Conservation (phyloP, 2,888 invertebrate species). For the Troides helena region DNA sequence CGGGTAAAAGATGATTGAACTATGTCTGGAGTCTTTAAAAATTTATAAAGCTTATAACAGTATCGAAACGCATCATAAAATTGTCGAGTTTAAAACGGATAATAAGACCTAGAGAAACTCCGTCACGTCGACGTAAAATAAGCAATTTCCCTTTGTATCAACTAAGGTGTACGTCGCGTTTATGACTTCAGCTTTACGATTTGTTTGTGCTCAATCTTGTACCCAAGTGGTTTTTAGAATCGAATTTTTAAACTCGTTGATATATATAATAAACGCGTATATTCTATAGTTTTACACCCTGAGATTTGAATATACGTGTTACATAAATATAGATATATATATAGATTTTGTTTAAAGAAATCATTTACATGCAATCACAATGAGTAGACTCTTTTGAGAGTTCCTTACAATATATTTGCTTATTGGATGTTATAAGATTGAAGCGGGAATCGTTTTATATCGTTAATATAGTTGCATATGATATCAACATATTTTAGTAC, state of each 20-base stretch:
- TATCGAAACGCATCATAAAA: slow-evolving; percentile 57
- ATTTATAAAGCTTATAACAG: slow-evolving; percentile 16
- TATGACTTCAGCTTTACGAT: slow-evolving; percentile 71
- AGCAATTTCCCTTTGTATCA: slow-evolving; percentile 77
- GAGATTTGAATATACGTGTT: slow-evolving; percentile 9
- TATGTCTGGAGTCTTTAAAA: not conserved
- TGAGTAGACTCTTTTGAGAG: too few species aligned
- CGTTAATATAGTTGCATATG: too few species aligned
- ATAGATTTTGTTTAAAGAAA: not conserved
- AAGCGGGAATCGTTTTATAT: too few species aligned
- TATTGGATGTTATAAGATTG: too few species aligned
- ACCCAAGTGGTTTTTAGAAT: slow-evolving; percentile 56
- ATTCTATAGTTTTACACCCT: slow-evolving; percentile 41
- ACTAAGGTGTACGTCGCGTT: slow-evolving; percentile 67
- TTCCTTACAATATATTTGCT: too few species aligned
- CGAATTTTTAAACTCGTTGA: slow-evolving; percentile 58
- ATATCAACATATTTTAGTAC: not conserved
- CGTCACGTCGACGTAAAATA: slow-evolving; percentile 72
- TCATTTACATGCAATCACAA: not conserved
- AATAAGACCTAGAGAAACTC: slow-evolving; percentile 61
- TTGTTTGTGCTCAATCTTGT: slow-evolving; percentile 61
- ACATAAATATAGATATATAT: not conserved
- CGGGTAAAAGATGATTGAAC: not conserved
- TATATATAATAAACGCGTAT: slow-evolving; percentile 44
- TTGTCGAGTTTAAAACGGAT: slow-evolving; percentile 63